Conservation (phyloP, 2,888 invertebrate genomes). For the Plutella xylostella region DNA sequence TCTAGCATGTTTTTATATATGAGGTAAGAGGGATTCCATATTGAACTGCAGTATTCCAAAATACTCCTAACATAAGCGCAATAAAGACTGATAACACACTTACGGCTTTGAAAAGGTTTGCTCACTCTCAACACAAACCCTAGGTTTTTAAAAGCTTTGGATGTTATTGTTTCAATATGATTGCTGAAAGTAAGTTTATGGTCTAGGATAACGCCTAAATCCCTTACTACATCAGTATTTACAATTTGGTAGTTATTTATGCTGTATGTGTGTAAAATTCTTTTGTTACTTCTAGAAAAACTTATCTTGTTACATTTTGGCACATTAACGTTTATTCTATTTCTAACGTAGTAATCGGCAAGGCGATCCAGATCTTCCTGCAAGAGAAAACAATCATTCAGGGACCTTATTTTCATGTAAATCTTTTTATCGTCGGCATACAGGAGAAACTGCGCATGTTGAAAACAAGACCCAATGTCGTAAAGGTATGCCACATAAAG, state of each 20-base stretch:
- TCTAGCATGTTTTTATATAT: too few species aligned
- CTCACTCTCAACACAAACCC: too few species aligned
- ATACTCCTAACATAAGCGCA: too few species aligned
- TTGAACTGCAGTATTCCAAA: too few species aligned
- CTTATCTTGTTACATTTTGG: background rate
- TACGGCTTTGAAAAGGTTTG: too few species aligned
- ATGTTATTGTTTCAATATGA: background rate
- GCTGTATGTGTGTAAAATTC: background rate
- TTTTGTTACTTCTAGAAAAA: background rate
- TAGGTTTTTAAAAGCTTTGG: too few species aligned
- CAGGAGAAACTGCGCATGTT: background rate
- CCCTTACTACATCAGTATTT: background rate
- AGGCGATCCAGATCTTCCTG: background rate
- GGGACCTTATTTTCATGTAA: background rate
- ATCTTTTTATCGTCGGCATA: background rate
- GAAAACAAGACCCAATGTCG: background rate
- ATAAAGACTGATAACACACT: too few species aligned
- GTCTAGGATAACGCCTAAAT: background rate
- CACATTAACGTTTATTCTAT: background rate
- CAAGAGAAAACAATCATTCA: background rate
- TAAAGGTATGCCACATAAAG: background rate
- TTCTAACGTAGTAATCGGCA: background rate
- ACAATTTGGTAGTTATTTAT: background rate
- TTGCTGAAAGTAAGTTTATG: background rate
- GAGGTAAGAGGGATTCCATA: too few species aligned